Conservation (phyloP, 2,888 invertebrate species). For the Himalopsyche tibetana region DNA sequence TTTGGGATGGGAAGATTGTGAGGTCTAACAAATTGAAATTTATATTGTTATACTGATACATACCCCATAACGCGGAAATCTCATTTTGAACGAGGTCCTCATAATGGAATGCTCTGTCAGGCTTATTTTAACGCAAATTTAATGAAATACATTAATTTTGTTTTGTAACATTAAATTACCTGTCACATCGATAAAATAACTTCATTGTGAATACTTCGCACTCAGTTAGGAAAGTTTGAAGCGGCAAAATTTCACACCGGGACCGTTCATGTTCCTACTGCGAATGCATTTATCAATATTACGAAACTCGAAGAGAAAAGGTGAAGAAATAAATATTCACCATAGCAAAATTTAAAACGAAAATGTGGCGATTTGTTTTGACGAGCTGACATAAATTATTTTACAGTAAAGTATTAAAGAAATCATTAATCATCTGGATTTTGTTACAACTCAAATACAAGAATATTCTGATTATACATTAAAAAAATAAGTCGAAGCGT, state of each 20-base stretch:
- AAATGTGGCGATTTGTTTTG: constrained; percentile 1
- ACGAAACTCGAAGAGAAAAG: not conserved
- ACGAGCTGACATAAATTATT: not conserved
- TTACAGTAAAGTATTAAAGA: not conserved
- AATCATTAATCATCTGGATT: too few species aligned
- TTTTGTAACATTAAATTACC: constrained; percentile 52
- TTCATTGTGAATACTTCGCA: constrained; percentile 41
- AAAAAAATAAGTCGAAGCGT: too few species aligned
- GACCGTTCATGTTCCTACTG: not conserved
- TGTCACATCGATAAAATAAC: constrained; percentile 52
- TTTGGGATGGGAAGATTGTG: not conserved
- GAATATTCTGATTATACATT: too few species aligned
- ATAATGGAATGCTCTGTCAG: constrained; percentile 15
- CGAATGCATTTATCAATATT: constrained; percentile 12
- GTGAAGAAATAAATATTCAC: not conserved
- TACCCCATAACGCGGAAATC: constrained; percentile 43
- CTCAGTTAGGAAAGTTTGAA: constrained; percentile 11
- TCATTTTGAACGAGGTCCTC: constrained; percentile 46
- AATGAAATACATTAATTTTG: constrained; percentile 54
- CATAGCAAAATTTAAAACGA: not conserved
- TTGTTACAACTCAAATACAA: too few species aligned
- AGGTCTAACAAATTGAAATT: constrained; percentile 57
- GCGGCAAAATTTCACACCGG: not conserved
- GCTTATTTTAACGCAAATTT: constrained; percentile 41
- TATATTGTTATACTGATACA: constrained; percentile 47